Conservation (phyloP, 1,140 invertebrate genomes). For the Lucilia sericata region DNA sequence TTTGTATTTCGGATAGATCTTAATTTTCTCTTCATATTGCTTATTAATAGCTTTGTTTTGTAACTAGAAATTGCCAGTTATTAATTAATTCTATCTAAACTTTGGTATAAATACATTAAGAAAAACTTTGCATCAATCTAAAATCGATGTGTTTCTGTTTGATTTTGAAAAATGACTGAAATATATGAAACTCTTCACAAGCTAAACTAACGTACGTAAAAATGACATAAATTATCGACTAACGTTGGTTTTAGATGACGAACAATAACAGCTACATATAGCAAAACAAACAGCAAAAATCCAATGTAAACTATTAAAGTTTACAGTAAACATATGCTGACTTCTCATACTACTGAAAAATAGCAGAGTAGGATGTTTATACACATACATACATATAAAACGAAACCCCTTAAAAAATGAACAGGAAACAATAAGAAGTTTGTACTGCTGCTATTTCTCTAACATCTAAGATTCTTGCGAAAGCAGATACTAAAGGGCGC, state of each 20-base stretch:
- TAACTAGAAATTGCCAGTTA: too few relatives aligned
- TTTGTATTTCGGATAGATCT: too few relatives aligned
- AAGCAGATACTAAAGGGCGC: background rate
- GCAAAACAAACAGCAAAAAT: background rate
- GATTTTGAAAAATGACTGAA: too few relatives aligned
- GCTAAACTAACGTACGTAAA: background rate
- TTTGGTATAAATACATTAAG: too few relatives aligned
- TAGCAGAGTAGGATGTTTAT: background rate
- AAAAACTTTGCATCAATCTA: too few relatives aligned
- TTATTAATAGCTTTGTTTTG: too few relatives aligned
- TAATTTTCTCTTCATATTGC: too few relatives aligned
- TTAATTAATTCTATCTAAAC: too few relatives aligned
- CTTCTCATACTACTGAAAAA: background rate
- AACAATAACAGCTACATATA: background rate
- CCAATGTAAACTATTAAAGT: background rate
- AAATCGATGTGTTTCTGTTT: too few relatives aligned
- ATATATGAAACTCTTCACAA: too few relatives aligned
- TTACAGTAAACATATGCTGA: background rate
- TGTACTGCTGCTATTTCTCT: too few relatives aligned
- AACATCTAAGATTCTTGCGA: background rate
- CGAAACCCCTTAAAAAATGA: background rate
- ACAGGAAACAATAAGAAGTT: background rate
- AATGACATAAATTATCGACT: background rate
- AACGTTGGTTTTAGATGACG: background rate
- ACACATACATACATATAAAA: background rate